Percentiles rank a stretch among this genome's conserved stretches.
Evolutionary conservation across 2,888 invertebrate species (phyloP).

Genomic region (Tanytarsus gracilentus): DNA sequence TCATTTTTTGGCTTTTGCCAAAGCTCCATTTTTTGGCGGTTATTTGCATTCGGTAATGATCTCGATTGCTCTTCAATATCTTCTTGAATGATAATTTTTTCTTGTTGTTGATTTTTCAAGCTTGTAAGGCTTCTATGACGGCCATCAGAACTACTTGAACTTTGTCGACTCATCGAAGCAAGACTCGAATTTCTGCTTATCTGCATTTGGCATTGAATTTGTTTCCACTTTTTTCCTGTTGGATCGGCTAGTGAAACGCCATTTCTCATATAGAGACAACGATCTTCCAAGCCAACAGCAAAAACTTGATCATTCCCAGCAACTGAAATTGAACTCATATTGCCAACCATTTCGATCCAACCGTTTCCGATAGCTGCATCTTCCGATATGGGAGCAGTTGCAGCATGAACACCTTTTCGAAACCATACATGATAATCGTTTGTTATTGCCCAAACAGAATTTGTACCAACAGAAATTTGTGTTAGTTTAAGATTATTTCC

Average conservation of each 20-base stretch:
- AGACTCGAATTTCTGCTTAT: constrained; percentile 74
- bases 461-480: constrained; percentile 73
- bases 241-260: constrained; percentile 65
- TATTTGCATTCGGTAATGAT: constrained; percentile 64
- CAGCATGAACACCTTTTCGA: constrained; percentile 62
- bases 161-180: constrained; percentile 53
- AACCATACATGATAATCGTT: constrained; percentile 82
- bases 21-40: constrained; percentile 48
- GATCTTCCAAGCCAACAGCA: constrained; percentile 75
- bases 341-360: constrained; percentile 85
- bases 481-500: constrained; percentile 59
- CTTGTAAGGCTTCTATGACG: constrained; percentile 64
- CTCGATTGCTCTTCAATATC: constrained; percentile 56
- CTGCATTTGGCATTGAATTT: constrained; percentile 70
- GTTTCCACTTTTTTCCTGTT: constrained; percentile 81
- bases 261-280: constrained; percentile 68
- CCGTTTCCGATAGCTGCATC: constrained; percentile 69
- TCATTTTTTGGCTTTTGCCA: constrained; percentile 41
- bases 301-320: constrained; percentile 83
- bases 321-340: constrained; percentile 74
- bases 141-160: constrained; percentile 46
- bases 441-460: constrained; percentile 68
- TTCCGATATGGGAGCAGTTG: constrained; percentile 61
- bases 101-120: constrained; percentile 41
- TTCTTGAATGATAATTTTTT: constrained; percentile 39